These are phyloP conservation scores for Coelopa frigida DNA, from an alignment of 1,140 invertebrate species.

Conservation along the genomic window DNA sequence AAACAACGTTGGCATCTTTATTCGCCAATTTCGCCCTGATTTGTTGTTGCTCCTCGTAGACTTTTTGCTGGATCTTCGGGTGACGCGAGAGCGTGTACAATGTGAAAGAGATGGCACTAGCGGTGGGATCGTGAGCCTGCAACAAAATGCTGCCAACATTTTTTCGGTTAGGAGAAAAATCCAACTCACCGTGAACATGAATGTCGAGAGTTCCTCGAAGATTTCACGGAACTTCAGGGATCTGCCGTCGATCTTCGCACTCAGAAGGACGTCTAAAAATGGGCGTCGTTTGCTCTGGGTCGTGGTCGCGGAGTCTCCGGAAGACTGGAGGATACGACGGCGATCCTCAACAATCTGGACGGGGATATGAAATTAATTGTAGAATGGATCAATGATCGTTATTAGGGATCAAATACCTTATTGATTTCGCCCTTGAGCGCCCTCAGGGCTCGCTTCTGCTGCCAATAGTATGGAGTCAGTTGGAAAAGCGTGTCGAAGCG, in stretches of 20 bases:
- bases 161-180: background rate
- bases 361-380: too few species aligned
- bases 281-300: too few species aligned
- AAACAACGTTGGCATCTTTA: conserved; percentile 8
- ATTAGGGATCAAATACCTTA: too few species aligned
- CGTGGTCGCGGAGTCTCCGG: background rate
- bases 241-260: conserved; percentile 48
- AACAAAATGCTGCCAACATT: background rate
- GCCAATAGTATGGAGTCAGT: conserved; percentile 33
- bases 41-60: conserved; percentile 51
- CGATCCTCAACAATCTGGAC: conserved; percentile 24
- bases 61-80: conserved; percentile 47
- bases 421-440: conserved; percentile 22
- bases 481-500: conserved; percentile 36
- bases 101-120: conserved; percentile 31
- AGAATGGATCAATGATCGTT: background rate
- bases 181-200: conserved; percentile 61
- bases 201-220: conserved; percentile 62
- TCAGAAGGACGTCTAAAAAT: conserved; percentile 31
- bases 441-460: conserved; percentile 25
- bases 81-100: conserved; percentile 35
- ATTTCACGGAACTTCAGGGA: conserved; percentile 58
- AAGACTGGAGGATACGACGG: conserved; percentile 16
- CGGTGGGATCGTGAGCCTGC: conserved; percentile 51
- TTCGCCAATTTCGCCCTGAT: conserved; percentile 44